Evolutionary conservation across 2,797 vertebrate genomes (phyloP).

Genomic region (Scomberomorus guttatus): DNA sequence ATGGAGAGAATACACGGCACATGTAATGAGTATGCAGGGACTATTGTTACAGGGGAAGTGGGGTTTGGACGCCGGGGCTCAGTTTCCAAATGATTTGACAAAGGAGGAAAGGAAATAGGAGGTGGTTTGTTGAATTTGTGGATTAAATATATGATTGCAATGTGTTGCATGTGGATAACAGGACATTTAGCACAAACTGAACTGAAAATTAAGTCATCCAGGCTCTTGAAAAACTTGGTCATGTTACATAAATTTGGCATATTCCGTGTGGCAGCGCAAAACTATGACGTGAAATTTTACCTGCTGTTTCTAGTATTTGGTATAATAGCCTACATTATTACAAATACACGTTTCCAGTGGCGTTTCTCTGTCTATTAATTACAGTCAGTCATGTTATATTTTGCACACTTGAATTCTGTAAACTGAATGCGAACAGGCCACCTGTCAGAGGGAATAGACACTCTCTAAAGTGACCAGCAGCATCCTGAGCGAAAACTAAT

Average conservation of each 20-base stretch:
- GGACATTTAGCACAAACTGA: conserved; percentile 19
- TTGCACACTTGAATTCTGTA: neutral
- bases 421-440: neutral
- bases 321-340: conserved; percentile 18
- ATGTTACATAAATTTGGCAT: conserved; percentile 6
- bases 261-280: neutral
- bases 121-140: conserved; percentile 37
- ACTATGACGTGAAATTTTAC: conserved; percentile 1
- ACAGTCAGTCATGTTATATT: conserved; percentile 3
- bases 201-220: neutral
- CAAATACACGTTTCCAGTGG: conserved; percentile 13
- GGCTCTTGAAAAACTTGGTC: neutral
- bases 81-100: conserved; percentile 51
- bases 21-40: conserved; percentile 48
- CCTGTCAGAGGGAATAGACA: neutral
- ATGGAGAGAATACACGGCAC: conserved; percentile 53
- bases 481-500: conserved; percentile 34
- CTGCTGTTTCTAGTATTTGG: neutral
- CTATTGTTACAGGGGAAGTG: conserved; percentile 54
- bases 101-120: conserved; percentile 59
- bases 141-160: conserved; percentile 25
- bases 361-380: neutral
- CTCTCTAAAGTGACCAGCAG: conserved; percentile 24
- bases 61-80: conserved; percentile 39
- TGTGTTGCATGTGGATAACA: conserved; percentile 17